These are phyloP conservation scores for Pelusios castaneus DNA, from an alignment of 2,113 vertebrate species.

Conservation along the genomic window DNA sequence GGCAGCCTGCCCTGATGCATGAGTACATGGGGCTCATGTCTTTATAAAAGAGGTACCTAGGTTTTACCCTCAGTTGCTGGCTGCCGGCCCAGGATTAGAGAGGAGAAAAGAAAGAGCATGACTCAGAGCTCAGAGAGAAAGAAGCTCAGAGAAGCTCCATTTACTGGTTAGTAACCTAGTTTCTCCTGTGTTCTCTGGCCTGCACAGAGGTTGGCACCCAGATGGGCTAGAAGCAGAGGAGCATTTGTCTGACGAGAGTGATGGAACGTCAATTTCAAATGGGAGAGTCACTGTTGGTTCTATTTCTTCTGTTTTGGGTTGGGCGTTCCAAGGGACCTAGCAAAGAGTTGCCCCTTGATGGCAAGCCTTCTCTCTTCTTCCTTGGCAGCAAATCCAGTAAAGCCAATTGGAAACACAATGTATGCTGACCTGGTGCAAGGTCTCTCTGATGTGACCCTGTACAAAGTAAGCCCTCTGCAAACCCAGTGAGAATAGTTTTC, in stretches of 20 bases:
- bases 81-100: neutral
- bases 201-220: neutral
- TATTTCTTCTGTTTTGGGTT: neutral
- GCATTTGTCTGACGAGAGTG: neutral
- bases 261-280: neutral
- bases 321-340: neutral
- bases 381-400: neutral
- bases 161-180: neutral
- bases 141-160: neutral
- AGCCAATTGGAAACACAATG: fast-evolving
- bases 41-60: neutral
- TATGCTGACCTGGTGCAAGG: neutral
- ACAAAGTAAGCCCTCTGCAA: neutral
- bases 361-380: neutral
- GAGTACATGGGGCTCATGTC: neutral
- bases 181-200: neutral
- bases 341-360: neutral
- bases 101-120: neutral
- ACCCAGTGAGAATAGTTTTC: neutral
- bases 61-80: neutral
- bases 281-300: neutral
- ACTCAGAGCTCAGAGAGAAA: neutral
- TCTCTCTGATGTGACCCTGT: neutral
- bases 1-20: neutral
- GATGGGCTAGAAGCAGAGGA: neutral